Evolutionary conservation across 2,888 invertebrate genomes (phyloP), one percentile per base, ranked within the genome.

Genomic region (Cerastis leucographa): DNA sequence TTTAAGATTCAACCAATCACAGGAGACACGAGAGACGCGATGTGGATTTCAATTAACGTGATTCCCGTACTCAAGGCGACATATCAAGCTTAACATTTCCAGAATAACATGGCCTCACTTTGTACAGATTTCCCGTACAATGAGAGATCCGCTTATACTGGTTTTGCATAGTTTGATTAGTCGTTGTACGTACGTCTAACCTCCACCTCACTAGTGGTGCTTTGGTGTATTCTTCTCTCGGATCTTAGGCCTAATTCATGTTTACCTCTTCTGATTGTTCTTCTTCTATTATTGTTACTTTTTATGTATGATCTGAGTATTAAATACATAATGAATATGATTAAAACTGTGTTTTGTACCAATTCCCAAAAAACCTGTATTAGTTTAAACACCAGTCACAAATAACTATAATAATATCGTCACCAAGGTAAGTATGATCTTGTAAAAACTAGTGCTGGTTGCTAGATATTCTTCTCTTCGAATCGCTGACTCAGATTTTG

Each of bases 231-330:
- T 14, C 29, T n/a, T n/a, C n/a, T n/a, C n/a, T n/a, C 14, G 8
- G 29, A 4, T 1, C 19, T 59, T 56, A 59, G 9, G 4, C 29
- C 9, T 9, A 8, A 59, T 3, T 4, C 1, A 9, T 59, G 29
- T 29, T 29, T 59, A 29, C 1, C 0, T 59, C 5, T 61, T 59
- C 6, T 61, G 19, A 35, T 35, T 46, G 6, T 46, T 46, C 49
- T n/a, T 42, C 22, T n/a, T 44, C 19, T n/a, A 61, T 62, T 51
- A 19, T 25, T 70, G 6, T 71, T 40, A 46, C 19, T 74, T 44
- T 49, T 62, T 42, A 25, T 74, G 49, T 19, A 46, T 12, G 22
- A 65, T 25, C 44, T 76, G 35, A 44, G 14, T 76, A 75, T 44
- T 76, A 76, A 76, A 76, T 5, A 25, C 12, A 25, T 44, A 29